phyloP scores from a whole-genome alignment of 2,888 invertebrate species.

The Archips xylosteana region DNA sequence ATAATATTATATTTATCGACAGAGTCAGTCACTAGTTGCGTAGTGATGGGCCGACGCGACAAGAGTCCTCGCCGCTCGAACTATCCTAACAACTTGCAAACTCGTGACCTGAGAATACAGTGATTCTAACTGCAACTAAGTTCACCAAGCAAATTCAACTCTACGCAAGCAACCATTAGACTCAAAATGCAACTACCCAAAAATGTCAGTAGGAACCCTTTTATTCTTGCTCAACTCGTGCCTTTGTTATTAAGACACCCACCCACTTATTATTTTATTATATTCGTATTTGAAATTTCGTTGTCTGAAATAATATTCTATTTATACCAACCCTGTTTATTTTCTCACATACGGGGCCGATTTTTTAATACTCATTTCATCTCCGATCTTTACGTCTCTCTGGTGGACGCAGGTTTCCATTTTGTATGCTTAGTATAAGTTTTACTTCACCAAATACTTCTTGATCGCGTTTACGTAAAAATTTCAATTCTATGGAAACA shows the following conservation, averaged over 20 bases:
- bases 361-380: no score
- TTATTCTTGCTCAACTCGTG: not conserved
- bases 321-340: no score
- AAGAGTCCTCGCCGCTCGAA: slow-evolving; percentile 27
- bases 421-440: no score
- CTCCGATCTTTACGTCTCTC: no score
- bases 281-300: slow-evolving; percentile 1
- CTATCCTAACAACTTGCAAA: slow-evolving; percentile 35
- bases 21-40: slow-evolving; percentile 6
- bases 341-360: no score
- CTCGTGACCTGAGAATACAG: not conserved
- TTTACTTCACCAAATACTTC: no score
- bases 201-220: not conserved
- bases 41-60: slow-evolving; percentile 31
- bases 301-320: no score
- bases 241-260: slow-evolving; percentile 33
- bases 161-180: not conserved
- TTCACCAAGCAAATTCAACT: not conserved
- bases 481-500: no score
- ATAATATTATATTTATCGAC: not conserved
- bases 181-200: not conserved
- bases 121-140: not conserved
- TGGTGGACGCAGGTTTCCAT: no score
- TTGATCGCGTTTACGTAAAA: no score
- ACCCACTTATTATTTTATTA: slow-evolving; percentile 28